phyloP scores from a whole-genome alignment of 1,140 invertebrate species.

The Meteorus sp. region DNA sequence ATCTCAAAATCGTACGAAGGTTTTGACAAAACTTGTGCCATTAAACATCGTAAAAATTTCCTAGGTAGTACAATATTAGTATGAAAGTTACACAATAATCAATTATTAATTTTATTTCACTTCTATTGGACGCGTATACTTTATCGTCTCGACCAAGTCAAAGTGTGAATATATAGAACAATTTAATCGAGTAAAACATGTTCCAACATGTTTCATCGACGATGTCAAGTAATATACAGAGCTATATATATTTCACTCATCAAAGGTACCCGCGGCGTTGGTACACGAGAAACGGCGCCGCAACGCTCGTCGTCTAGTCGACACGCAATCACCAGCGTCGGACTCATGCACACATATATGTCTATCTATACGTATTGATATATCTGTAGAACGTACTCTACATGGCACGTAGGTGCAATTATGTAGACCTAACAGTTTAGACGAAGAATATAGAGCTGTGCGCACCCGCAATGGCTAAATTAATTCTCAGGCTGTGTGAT shows the following conservation, averaged over 20 bases:
- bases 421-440: not conserved
- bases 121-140: too few species aligned
- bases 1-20: constrained; percentile 17
- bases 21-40: not conserved
- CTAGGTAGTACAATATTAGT: too few species aligned
- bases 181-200: not conserved
- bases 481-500: constrained; percentile 47
- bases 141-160: too few species aligned
- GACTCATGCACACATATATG: not conserved
- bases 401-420: not conserved
- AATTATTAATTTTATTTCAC: not conserved
- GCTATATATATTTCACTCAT: not conserved
- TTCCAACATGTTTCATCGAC: not conserved
- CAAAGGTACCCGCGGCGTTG: not conserved
- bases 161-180: not conserved
- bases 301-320: not conserved
- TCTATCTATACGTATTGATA: not conserved
- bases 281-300: not conserved
- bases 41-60: not conserved
- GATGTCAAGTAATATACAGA: not conserved
- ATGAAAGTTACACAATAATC: not conserved
- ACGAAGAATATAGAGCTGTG: not conserved
- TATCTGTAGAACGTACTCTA: not conserved
- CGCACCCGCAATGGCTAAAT: constrained; percentile 40
- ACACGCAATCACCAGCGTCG: not conserved